Evolutionary conservation across 1,140 invertebrate genomes (phyloP).

Genomic region (Radopholus similis): DNA sequence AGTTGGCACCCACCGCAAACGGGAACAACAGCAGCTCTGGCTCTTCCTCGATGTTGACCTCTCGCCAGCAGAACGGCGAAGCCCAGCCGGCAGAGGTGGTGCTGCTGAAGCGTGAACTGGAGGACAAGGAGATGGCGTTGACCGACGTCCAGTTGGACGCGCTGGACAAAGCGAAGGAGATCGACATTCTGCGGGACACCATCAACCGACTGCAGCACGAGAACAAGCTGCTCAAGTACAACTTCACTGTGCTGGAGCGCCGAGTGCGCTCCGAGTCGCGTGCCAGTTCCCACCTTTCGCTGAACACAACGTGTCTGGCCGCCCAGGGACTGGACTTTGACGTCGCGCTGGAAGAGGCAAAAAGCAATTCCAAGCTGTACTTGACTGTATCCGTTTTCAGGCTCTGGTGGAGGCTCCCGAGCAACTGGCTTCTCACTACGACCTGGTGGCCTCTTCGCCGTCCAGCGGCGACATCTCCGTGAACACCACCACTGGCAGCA

Average conservation of each 20-base stretch:
- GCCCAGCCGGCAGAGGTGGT: neutral
- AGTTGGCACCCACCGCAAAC: neutral
- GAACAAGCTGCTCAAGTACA: constrained; percentile 47
- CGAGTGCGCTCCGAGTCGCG: constrained; percentile 37
- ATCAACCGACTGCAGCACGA: constrained; percentile 80
- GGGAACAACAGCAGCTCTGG: neutral
- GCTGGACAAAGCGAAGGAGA: constrained; percentile 87
- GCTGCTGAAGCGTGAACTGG: constrained; percentile 76
- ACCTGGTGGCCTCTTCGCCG: constrained; percentile 13
- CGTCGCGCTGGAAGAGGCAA: neutral
- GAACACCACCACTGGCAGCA: constrained; percentile 12
- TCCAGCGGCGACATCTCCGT: constrained; percentile 17
- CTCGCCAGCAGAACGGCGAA: constrained; percentile 13
- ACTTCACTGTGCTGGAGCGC: constrained; percentile 34
- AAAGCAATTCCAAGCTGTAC: neutral
- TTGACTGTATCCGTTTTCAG: neutral
- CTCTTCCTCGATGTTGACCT: constrained; percentile 13
- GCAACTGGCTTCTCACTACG: constrained; percentile 4
- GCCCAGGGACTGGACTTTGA: constrained; percentile 6
- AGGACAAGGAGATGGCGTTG: constrained; percentile 90
- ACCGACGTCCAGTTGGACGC: constrained; percentile 93
- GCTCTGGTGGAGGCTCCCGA: constrained; percentile 6
- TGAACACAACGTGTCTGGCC: constrained; percentile 37
- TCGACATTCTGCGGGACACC: constrained; percentile 90
- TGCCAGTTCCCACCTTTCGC: constrained; percentile 35